These are phyloP conservation scores for Larimichthys crocea DNA, from an alignment of 2,113 vertebrate genomes.

Conservation along the genomic window DNA sequence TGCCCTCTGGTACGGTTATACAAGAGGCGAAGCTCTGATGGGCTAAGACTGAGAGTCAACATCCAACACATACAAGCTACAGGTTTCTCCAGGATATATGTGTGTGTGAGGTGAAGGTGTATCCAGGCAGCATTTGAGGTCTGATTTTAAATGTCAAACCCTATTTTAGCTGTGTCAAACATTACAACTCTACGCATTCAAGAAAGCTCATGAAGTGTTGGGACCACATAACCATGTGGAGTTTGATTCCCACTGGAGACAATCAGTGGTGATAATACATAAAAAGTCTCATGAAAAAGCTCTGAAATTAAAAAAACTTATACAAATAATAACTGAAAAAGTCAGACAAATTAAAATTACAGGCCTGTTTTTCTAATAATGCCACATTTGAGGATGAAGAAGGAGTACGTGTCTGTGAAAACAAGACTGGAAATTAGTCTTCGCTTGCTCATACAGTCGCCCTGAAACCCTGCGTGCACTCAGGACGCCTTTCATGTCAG, in stretches of 20 bases:
- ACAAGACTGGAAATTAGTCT: conserved; percentile 7
- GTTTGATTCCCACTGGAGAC: conserved; percentile 16
- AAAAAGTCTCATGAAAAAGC: conserved; percentile 10
- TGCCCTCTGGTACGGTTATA: neutral
- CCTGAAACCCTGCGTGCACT: neutral
- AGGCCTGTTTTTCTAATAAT: conserved; percentile 17
- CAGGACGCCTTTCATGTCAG: neutral
- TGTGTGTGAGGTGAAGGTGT: conserved; percentile 9
- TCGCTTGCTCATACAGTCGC: neutral
- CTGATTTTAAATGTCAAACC: conserved; percentile 61
- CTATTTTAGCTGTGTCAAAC: conserved; percentile 36
- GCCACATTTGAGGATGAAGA: conserved; percentile 7
- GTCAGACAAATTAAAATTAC: neutral
- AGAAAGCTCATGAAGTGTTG: neutral
- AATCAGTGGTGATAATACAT: neutral
- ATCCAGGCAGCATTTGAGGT: conserved; percentile 11
- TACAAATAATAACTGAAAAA: neutral
- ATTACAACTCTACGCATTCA: conserved; percentile 32
- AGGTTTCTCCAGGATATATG: neutral
- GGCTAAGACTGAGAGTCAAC: conserved; percentile 19
- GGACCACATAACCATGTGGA: neutral
- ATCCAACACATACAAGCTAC: conserved; percentile 18
- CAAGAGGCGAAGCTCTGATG: conserved; percentile 12
- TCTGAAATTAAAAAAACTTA: neutral
- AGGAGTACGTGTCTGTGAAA: conserved; percentile 7